phyloP scores from a whole-genome alignment of 2,113 vertebrate genomes.

The Pygoscelis adeliae region DNA sequence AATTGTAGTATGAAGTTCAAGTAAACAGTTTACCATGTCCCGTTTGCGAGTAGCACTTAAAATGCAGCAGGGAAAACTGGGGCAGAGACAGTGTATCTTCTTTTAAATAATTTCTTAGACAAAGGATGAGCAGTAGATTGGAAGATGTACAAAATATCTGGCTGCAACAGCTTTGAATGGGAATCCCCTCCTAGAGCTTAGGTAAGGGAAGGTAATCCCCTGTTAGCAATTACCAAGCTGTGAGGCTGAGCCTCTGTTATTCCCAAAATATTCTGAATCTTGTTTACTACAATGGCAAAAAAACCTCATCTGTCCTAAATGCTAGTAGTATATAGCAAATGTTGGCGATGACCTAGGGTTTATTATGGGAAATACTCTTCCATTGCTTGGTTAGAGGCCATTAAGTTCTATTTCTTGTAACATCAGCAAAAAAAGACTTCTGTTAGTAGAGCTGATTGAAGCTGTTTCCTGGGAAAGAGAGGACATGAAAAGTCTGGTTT shows the following conservation, averaged over 20 bases:
- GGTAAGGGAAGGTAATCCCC: background rate
- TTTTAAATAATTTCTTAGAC: background rate
- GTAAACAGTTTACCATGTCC: background rate
- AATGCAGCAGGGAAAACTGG: background rate
- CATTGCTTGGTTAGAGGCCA: background rate
- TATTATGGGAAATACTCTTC: background rate
- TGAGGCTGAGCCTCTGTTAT: background rate
- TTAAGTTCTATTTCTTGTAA: background rate
- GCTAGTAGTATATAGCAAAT: background rate
- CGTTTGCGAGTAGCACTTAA: background rate
- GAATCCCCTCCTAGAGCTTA: background rate
- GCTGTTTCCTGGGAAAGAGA: background rate
- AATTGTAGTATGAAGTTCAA: background rate
- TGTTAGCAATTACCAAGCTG: background rate
- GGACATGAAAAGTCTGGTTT: background rate
- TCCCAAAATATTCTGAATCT: background rate
- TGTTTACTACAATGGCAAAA: background rate
- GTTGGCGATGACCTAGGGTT: background rate
- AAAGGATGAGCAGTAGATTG: background rate
- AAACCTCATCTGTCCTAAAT: background rate
- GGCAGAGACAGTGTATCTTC: background rate
- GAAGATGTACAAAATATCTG: background rate
- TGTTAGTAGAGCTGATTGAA: background rate
- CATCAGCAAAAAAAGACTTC: background rate
- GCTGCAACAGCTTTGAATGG: background rate